Conservation (phyloP, 2,113 vertebrate species). For the Agelaius phoeniceus region DNA sequence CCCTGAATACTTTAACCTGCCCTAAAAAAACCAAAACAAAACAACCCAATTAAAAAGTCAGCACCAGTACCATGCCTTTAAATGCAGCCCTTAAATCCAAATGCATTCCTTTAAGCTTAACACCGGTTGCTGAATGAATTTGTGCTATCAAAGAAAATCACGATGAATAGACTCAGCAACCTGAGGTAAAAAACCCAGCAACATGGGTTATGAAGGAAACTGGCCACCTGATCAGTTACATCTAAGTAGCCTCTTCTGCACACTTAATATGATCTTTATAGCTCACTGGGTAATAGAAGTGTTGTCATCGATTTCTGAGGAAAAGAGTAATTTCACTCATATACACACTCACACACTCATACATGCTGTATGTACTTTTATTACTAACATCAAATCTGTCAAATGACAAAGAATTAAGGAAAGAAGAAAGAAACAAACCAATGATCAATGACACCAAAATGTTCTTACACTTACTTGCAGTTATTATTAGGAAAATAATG, state of each 20-base stretch:
- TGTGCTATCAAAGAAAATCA: not conserved
- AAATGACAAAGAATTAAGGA: not conserved
- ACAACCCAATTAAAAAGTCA: not conserved
- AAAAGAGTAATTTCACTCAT: not conserved
- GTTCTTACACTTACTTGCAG: not conserved
- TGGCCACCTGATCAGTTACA: not conserved
- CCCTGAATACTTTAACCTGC: slow-evolving; percentile 96
- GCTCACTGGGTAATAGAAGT: not conserved
- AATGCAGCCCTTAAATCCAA: not conserved
- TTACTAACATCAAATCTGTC: not conserved
- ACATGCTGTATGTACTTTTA: not conserved
- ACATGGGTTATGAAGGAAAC: not conserved
- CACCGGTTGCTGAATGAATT: not conserved
- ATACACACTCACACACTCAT: not conserved
- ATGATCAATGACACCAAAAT: not conserved
- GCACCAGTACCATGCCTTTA: not conserved
- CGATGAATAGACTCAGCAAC: not conserved
- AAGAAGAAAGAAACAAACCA: not conserved
- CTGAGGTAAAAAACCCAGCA: not conserved
- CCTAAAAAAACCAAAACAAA: slow-evolving; percentile 70
- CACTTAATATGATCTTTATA: accelerated
- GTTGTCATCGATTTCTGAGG: not conserved
- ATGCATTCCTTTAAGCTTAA: not conserved
- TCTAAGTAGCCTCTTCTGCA: not conserved
- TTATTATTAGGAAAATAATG: not conserved